Evolutionary conservation across 2,797 vertebrate genomes (phyloP), one percentile per base, ranked within the genome.

Genomic region (Sebastes nivosus): DNA sequence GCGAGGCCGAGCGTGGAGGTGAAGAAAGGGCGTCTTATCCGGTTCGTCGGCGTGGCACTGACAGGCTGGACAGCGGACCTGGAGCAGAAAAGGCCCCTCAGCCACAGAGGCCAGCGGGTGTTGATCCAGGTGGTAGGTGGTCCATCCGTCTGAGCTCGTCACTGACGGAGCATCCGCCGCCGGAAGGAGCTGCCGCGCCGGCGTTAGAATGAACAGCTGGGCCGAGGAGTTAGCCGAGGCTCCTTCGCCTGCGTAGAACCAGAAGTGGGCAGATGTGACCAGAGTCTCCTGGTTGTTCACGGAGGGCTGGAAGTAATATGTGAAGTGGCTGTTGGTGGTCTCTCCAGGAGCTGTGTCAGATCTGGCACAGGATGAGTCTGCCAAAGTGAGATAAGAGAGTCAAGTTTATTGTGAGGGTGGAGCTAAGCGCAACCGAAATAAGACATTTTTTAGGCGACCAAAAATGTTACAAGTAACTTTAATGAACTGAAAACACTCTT

Each of bases 11-110:
- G 95, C 93, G 11, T 84, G 89, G 25, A 96, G 91, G 75, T 97
- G 95, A 27, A 99, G 91, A 75, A 99, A 99, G 6, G 98, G 96
- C 2, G 83, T 96, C 87, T 97, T 95, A 76, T 97, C 97, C 0
- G 91, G 83, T 6, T 93, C 83, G 0, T 86, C 75, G 0, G 8
- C 0, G 1, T 93, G 87, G 82, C 96, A 97, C 34, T 87, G 91
- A 65, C 97, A 98, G 54, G 83, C 24, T 0, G 92, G 89, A 64
- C 98, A 98, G 36, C 80, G 95, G n/a, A 99, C 93, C 86, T 97
- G 93, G 6, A 99, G 91, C 54, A 95, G 83, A 0, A 98, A 96
- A 14, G 96, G 90, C 0, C 96, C 96, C 3, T 89, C 89, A 0
- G 87, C 83, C 69, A 98, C 54, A 22, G 94, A 89, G 25, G 83